Conservation (phyloP, 2,888 invertebrate genomes). For the Thysanoteuthis rhombus region DNA sequence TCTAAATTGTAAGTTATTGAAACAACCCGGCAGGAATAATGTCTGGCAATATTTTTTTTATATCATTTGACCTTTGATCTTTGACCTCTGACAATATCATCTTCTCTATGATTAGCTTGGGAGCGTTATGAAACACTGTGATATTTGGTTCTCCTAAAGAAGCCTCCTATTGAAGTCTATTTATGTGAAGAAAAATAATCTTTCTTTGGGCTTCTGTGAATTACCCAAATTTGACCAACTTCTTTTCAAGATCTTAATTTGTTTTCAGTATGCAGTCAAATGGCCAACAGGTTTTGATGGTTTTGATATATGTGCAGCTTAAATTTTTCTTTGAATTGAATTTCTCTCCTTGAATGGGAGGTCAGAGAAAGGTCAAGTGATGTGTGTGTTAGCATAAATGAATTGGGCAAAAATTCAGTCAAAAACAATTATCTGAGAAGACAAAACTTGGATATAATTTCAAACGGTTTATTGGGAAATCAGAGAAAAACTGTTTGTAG, state of each 20-base stretch:
- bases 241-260: neutral
- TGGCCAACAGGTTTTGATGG: neutral
- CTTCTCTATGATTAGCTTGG: neutral
- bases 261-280: neutral
- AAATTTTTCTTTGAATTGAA: neutral
- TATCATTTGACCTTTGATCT: neutral
- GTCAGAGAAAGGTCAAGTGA: neutral
- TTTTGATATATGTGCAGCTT: neutral
- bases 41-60: too few species aligned
- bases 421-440: neutral
- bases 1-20: too few species aligned
- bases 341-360: neutral
- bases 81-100: neutral
- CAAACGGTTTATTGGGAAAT: too few species aligned
- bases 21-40: too few species aligned
- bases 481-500: too few species aligned
- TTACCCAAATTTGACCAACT: neutral
- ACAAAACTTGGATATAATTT: neutral
- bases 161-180: neutral
- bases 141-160: neutral
- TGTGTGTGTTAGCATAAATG: neutral
- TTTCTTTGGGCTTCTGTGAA: neutral
- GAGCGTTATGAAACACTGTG: neutral
- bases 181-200: neutral
- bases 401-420: neutral